Conservation (phyloP, 2,113 vertebrate genomes). For the Lophura nycthemera region DNA sequence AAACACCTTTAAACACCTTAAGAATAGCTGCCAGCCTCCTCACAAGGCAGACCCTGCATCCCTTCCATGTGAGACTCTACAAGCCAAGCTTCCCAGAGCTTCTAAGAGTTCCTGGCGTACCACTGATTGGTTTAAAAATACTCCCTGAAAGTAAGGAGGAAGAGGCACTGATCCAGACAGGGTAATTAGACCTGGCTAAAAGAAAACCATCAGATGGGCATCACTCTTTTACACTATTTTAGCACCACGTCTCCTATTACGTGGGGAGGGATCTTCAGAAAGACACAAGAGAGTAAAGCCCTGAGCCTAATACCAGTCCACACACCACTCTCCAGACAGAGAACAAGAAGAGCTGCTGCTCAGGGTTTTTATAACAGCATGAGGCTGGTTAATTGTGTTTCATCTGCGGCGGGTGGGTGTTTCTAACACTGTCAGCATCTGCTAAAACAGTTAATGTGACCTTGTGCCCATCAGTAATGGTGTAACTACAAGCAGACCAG, state of each 20-base stretch:
- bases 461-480: background rate
- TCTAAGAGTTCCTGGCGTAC: background rate
- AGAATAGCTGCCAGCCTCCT: background rate
- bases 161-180: background rate
- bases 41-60: background rate
- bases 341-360: background rate
- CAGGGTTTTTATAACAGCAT: background rate
- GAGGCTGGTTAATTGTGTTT: background rate
- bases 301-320: background rate
- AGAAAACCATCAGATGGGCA: background rate
- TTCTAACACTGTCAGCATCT: background rate
- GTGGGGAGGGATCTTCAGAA: background rate
- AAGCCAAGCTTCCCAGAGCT: background rate
- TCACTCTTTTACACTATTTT: background rate
- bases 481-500: background rate
- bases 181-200: background rate
- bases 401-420: slow-evolving; percentile 5
- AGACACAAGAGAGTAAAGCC: background rate
- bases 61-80: background rate
- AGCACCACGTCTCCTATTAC: background rate
- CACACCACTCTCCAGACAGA: background rate
- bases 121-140: background rate
- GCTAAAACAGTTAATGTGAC: background rate
- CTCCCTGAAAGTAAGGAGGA: background rate
- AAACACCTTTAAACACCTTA: slow-evolving; percentile 20